A percentile compares a stretch with the other conserved stretches of the same genome.
Conservation (phyloP, 2,888 invertebrate species). For the Eupithecia insigniata region DNA sequence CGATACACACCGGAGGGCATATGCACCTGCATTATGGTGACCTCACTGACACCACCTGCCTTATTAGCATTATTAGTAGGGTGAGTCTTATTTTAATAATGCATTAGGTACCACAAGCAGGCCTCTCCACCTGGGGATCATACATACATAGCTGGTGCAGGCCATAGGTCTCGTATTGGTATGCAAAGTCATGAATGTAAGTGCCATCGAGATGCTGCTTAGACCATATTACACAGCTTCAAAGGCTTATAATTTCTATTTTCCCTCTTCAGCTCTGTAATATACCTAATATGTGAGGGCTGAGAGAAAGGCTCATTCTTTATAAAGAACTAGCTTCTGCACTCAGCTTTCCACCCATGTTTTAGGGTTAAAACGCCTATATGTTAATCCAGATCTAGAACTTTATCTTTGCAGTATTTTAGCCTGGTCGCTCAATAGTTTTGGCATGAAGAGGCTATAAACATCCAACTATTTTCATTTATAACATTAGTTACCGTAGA, state of each 20-base stretch:
- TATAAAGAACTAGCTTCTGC: no score
- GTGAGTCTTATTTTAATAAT: constrained; percentile 48
- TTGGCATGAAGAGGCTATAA: background rate
- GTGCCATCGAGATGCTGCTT: no score
- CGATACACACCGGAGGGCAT: constrained; percentile 92
- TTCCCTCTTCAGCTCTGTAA: background rate
- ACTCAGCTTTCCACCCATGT: background rate
- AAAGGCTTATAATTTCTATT: no score
- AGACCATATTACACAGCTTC: no score
- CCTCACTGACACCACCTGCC: constrained; percentile 98
- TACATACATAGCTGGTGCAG: no score
- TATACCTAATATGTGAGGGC: background rate
- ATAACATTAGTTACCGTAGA: no score
- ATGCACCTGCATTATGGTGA: constrained; percentile 99
- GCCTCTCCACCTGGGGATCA: no score
- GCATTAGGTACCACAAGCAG: no score
- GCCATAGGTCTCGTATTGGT: no score
- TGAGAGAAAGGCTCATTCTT: background rate
- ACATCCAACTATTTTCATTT: background rate
- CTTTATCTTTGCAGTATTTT: background rate
- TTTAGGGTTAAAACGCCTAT: background rate
- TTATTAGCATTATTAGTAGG: constrained; percentile 78
- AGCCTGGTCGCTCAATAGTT: background rate
- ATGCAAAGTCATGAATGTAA: no score
- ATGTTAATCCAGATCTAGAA: no score